phyloP scores from a whole-genome alignment of 1,140 invertebrate genomes.

The Monochamus saltuarius region DNA sequence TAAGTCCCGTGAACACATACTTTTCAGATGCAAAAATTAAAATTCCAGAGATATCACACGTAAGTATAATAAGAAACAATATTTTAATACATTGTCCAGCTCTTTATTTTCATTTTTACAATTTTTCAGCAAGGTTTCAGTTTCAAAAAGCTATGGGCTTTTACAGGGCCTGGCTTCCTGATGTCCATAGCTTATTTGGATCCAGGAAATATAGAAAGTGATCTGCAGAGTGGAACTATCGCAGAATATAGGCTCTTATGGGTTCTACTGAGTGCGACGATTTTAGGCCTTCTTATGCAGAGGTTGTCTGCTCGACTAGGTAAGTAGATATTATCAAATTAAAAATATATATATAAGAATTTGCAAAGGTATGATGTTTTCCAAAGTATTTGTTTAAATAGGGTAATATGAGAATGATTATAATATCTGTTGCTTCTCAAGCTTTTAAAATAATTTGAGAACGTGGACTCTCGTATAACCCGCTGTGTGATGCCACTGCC shows the following conservation, averaged over 20 bases:
- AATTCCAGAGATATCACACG: constrained; percentile 58
- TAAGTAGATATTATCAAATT: constrained; percentile 7
- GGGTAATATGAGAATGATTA: too few species aligned
- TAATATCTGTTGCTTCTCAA: too few species aligned
- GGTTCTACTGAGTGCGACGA: constrained; percentile 84
- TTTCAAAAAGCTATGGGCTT: constrained; percentile 89
- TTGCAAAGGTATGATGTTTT: too few species aligned
- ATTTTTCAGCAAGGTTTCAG: constrained; percentile 67
- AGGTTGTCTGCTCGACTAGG: constrained; percentile 81
- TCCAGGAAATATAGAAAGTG: constrained; percentile 93
- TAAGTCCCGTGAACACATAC: constrained; percentile 54
- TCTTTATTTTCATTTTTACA: constrained; percentile 11
- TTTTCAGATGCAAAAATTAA: constrained; percentile 64
- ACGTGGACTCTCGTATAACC: too few species aligned
- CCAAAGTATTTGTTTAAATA: too few species aligned
- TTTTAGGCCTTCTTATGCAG: constrained; percentile 87
- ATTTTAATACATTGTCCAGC: neutral
- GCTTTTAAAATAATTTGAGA: too few species aligned
- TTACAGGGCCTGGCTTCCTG: constrained; percentile 89
- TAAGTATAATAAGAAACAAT: constrained; percentile 18
- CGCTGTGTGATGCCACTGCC: too few species aligned
- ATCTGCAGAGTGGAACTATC: constrained; percentile 80
- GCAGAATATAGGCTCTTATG: constrained; percentile 83
- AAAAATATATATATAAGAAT: too few species aligned
- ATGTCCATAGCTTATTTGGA: constrained; percentile 95